These are phyloP conservation scores for Cephus sareptanus DNA, from an alignment of 2,888 invertebrate species.

Conservation along the genomic window DNA sequence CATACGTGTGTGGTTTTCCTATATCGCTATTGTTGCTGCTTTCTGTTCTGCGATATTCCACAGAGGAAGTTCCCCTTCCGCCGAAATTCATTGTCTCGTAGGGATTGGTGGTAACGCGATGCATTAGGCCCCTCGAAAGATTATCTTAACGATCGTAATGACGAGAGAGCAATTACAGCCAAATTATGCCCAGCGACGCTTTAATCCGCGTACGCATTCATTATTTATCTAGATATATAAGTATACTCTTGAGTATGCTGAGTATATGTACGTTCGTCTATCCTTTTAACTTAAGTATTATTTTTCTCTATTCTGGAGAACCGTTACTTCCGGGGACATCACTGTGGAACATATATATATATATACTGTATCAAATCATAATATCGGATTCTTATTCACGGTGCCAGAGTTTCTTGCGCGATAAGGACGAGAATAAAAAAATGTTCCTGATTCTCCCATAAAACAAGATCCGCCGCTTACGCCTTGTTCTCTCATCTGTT, in stretches of 20 bases:
- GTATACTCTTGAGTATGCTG: background rate
- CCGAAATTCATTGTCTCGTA: conserved; percentile 3
- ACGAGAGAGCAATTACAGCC: conserved; percentile 1
- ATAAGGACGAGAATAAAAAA: background rate
- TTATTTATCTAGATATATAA: background rate
- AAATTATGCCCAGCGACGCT: background rate
- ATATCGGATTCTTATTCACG: background rate
- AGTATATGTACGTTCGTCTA: background rate
- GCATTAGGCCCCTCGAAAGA: conserved; percentile 1
- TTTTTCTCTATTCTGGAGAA: background rate
- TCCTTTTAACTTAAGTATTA: background rate
- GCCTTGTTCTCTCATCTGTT: conserved; percentile 3
- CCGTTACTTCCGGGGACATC: background rate
- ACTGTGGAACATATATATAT: background rate
- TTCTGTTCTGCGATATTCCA: background rate
- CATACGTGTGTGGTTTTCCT: background rate
- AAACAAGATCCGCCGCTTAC: background rate
- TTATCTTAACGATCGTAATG: conserved; percentile 3
- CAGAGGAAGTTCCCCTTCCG: conserved; percentile 1
- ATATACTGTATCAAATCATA: background rate
- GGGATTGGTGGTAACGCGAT: background rate
- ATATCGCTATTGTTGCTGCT: background rate
- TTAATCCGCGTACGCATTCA: background rate
- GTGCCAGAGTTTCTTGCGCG: background rate
- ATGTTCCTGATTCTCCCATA: background rate